Evolutionary conservation across 2,113 vertebrate species (phyloP).

Genomic region (Limnothrissa miodon): DNA sequence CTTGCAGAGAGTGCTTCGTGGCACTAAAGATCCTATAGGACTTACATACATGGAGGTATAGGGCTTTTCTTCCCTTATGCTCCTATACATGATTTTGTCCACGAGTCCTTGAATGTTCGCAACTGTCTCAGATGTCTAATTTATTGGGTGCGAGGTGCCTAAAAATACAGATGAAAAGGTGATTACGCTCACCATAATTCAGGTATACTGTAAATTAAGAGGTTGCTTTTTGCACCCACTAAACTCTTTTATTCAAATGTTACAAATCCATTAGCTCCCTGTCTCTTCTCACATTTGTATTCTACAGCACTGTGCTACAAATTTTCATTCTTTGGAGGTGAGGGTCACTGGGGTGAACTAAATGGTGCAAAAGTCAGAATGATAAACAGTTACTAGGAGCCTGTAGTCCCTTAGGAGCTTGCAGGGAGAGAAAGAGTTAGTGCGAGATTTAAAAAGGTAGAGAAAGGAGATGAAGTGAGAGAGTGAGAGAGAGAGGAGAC

Average conservation of each 20-base stretch:
- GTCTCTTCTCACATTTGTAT: not conserved
- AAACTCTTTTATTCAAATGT: not conserved
- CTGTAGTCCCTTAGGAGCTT: not conserved
- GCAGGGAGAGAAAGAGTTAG: too few relatives aligned
- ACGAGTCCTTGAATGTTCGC: not conserved
- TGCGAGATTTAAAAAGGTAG: too few relatives aligned
- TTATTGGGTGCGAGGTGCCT: not conserved
- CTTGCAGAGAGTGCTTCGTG: not conserved
- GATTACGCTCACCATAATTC: not conserved
- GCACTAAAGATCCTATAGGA: not conserved
- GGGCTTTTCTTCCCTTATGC: not conserved
- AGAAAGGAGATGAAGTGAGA: not conserved
- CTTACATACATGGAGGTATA: not conserved
- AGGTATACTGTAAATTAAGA: not conserved
- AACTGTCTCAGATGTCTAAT: not conserved
- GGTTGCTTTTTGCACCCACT: not conserved
- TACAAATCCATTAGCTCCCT: not conserved
- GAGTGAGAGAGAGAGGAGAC: not conserved
- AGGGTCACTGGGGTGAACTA: not conserved
- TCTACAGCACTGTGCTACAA: not conserved
- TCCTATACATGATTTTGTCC: not conserved
- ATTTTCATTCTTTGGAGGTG: not conserved
- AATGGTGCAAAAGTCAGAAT: slow-evolving; percentile 1
- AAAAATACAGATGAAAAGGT: not conserved
- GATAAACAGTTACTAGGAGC: slow-evolving; percentile 3